phyloP scores from a whole-genome alignment of 2,113 vertebrate genomes.

The Erythrolamprus reginae region DNA sequence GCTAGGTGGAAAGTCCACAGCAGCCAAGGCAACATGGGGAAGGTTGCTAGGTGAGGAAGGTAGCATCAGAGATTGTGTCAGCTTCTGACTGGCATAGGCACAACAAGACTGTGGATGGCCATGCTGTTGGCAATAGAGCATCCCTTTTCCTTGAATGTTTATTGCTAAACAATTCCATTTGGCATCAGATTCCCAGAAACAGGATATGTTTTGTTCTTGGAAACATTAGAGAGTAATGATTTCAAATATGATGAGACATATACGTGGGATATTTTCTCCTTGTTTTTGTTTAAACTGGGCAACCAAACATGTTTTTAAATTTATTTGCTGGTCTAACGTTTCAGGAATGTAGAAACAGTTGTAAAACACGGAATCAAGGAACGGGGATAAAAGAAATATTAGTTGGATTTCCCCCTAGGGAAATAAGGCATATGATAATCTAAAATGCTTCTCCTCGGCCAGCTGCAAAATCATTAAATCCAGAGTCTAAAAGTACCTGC shows the following conservation, averaged over 20 bases:
- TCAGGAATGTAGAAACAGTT: background rate
- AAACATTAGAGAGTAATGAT: background rate
- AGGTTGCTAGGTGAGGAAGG: constrained; percentile 1
- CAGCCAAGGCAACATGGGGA: background rate
- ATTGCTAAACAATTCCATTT: background rate
- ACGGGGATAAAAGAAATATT: background rate
- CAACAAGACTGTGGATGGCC: background rate
- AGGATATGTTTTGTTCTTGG: background rate
- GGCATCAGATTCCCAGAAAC: background rate
- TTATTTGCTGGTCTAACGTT: background rate
- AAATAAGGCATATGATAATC: background rate
- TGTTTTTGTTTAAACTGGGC: background rate
- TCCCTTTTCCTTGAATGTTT: background rate
- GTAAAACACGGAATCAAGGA: background rate
- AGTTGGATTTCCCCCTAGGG: background rate
- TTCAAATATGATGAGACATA: background rate
- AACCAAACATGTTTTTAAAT: background rate
- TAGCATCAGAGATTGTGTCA: background rate
- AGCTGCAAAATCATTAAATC: background rate
- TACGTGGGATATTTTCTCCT: background rate
- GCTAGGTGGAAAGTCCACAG: background rate
- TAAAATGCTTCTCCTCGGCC: background rate
- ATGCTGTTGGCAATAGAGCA: background rate
- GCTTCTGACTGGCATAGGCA: background rate
- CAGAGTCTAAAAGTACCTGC: background rate